Percentiles rank a stretch among this genome's conserved stretches.
Conservation (phyloP, 2,113 vertebrate genomes). For the Saguinus midas region DNA sequence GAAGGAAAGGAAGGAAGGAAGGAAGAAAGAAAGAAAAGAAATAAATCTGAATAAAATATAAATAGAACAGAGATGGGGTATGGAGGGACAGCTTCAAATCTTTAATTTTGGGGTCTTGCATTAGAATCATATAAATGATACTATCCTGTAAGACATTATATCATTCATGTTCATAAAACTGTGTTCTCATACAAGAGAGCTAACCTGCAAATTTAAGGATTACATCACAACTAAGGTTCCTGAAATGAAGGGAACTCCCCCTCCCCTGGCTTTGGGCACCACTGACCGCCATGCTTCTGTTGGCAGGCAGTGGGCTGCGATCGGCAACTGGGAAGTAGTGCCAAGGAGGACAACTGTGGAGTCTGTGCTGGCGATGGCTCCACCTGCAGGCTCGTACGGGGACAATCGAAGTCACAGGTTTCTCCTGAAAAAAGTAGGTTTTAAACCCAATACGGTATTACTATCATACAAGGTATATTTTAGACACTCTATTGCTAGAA, state of each 20-base stretch:
- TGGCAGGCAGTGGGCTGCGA: constrained; percentile 95
- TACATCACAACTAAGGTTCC: constrained; percentile 74
- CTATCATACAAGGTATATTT: neutral
- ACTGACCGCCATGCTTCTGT: constrained; percentile 82
- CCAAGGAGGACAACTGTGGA: constrained; percentile 94
- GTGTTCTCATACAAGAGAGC: constrained; percentile 72
- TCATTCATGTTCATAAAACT: constrained; percentile 14
- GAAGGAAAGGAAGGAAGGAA: no score
- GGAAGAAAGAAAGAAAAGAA: neutral
- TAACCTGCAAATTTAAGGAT: constrained; percentile 64
- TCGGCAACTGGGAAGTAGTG: constrained; percentile 90
- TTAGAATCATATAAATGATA: constrained; percentile 64
- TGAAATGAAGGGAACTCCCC: constrained; percentile 66
- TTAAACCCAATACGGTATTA: neutral
- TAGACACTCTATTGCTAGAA: neutral
- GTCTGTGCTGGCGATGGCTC: constrained; percentile 92
- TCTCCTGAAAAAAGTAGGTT: constrained; percentile 92
- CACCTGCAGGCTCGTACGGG: constrained; percentile 93
- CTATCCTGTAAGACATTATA: constrained; percentile 48
- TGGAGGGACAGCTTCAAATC: neutral
- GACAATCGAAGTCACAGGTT: constrained; percentile 89
- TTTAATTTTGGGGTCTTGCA: constrained; percentile 58
- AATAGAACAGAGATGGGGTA: neutral
- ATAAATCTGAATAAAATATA: neutral
- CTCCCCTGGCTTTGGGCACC: constrained; percentile 71